Base-by-base conservation (phyloP, 2,888 invertebrate genomes). In the Adelognathus sp. region DNA sequence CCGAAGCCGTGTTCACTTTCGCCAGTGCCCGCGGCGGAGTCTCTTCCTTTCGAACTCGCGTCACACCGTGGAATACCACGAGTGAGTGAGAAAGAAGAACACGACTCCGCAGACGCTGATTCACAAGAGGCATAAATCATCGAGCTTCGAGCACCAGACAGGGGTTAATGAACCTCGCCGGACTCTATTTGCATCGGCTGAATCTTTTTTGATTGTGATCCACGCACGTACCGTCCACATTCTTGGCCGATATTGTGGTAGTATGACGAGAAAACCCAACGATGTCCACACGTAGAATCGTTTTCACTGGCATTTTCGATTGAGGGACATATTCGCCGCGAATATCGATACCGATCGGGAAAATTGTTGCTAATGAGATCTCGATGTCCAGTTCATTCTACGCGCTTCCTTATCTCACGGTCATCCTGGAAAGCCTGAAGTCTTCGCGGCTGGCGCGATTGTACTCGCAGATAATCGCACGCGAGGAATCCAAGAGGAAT, bases 51-150 rank as follows among this genome's bases (percentile, higher is more conserved):
- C 70, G 29, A 66, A 44, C 79, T 54, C 46, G n/a, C 46, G n/a
- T 41, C 24, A 36, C 9, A 16, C 50, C 24, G 24, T 16, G 69
- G 63, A 70, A 64, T 46, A 61, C 31, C 50, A 41, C 14, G 67
- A 58, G 39, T 9, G 41, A 70, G 74, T 5, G 66, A 69, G 69
- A 69, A 54, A 67, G 56, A 60, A 36, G 50, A 77, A 56, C 54
- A 24, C 39, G 46, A 79, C 70, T 79, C 60, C 27, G 36, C 64
- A 79, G 74, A 71, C 70, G 70, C 66, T 79, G 79, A 79, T 79
- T 75, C 79, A 79, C 79, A 61, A 31, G 58, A 61, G 66, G 54
- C 70, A 79, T 79, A 75, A 79, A 75, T 79, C 79, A 79, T 79
- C 71, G 61, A 71, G 71, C 71, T 44, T 16, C 64, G 39, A 67